Percentiles rank a stretch among this genome's conserved stretches.
These are phyloP conservation scores for Corythornis cristatus DNA, from an alignment of 2,113 vertebrate species.

Conservation along the genomic window DNA sequence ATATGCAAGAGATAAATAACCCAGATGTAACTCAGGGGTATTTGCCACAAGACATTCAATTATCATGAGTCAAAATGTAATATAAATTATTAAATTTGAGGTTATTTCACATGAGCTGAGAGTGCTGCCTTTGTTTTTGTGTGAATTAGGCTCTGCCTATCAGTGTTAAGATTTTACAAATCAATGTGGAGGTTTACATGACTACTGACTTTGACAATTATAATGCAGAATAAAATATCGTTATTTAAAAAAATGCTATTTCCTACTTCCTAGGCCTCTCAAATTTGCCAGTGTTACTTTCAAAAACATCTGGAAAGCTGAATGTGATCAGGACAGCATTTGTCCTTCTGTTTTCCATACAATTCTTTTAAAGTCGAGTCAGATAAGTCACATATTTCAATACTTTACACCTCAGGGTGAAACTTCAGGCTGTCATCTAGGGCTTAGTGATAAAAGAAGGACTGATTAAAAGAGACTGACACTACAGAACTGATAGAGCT, in stretches of 20 bases:
- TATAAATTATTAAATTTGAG: not conserved
- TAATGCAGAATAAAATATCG: not conserved
- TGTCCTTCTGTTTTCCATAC: constrained; percentile 10
- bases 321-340: not conserved
- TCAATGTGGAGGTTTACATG: not conserved
- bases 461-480: constrained; percentile 65
- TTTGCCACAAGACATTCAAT: not conserved
- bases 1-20: not conserved
- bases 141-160: not conserved
- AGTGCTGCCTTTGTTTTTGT: not conserved
- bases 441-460: constrained; percentile 43
- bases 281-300: not conserved
- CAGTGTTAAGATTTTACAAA: not conserved
- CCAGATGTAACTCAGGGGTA: not conserved
- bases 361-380: constrained; percentile 1
- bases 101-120: not conserved
- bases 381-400: constrained; percentile 49
- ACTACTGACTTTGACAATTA: not conserved
- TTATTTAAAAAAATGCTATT: not conserved
- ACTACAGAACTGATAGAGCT: constrained; percentile 35
- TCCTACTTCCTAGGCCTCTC: not conserved
- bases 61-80: not conserved
- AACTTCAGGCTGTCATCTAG: constrained; percentile 47
- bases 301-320: not conserved
- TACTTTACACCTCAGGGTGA: constrained; percentile 41